A percentile compares a stretch with the other conserved stretches of the same genome.
Conservation (phyloP, 2,888 invertebrate genomes). For the Imbricaverruca yamaguchii region DNA sequence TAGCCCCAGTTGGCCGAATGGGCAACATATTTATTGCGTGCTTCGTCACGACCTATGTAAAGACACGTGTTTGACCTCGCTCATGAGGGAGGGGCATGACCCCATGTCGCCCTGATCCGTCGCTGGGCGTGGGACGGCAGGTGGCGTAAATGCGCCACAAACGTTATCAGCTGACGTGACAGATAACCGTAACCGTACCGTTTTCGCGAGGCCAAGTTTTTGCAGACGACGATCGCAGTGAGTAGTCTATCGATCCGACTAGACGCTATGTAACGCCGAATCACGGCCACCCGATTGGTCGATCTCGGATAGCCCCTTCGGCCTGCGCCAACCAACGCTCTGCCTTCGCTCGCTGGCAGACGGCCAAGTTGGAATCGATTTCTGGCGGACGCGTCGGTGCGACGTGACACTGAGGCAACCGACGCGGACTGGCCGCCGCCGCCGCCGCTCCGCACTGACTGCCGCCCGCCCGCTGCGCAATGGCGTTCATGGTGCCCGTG, state of each 20-base stretch:
- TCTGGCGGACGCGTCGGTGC: background rate
- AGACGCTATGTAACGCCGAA: background rate
- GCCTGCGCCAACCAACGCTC: background rate
- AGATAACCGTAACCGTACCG: too few relatives aligned
- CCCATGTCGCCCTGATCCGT: too few relatives aligned
- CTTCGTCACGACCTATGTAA: too few relatives aligned
- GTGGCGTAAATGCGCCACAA: too few relatives aligned
- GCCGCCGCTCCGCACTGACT: background rate
- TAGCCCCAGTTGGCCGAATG: too few relatives aligned
- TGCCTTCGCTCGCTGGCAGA: background rate
- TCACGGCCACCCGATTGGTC: background rate
- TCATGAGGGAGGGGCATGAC: too few relatives aligned
- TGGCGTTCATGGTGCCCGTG: slow-evolving; percentile 22
- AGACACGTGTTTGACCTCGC: too few relatives aligned
- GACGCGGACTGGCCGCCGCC: background rate
- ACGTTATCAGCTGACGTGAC: too few relatives aligned
- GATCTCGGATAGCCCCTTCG: background rate
- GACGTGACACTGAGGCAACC: background rate
- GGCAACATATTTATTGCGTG: too few relatives aligned
- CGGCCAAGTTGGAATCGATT: slow-evolving; percentile 5
- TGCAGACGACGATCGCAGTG: background rate
- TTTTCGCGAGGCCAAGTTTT: too few relatives aligned
- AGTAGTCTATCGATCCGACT: background rate
- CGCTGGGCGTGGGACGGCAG: too few relatives aligned
- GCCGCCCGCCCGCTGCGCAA: background rate